These are phyloP conservation scores for Eristalis tenax DNA, from an alignment of 2,888 invertebrate species.

Conservation along the genomic window DNA sequence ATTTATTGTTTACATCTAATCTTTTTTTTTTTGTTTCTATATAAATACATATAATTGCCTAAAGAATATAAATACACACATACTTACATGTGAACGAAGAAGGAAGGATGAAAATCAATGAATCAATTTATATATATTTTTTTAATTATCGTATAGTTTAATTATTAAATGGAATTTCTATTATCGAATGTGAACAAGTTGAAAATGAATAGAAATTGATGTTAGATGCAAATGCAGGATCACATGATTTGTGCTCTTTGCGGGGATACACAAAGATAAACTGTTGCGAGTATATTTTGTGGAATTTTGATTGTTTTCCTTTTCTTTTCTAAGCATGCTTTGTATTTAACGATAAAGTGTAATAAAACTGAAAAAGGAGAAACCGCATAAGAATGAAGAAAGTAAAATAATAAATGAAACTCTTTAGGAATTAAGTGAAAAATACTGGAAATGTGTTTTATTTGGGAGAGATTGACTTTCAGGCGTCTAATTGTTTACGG, in stretches of 20 bases:
- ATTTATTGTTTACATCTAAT: conserved; percentile 50
- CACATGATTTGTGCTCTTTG: neutral
- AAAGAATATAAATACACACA: conserved; percentile 48
- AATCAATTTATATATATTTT: conserved; percentile 64
- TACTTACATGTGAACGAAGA: conserved; percentile 27
- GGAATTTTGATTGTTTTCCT: conserved; percentile 24
- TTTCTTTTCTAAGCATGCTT: conserved; percentile 60
- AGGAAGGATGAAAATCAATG: conserved; percentile 23
- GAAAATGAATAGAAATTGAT: neutral
- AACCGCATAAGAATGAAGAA: conserved; percentile 59
- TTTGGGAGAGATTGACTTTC: conserved; percentile 1
- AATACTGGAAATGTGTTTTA: conserved; percentile 47
- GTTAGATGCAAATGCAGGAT: neutral
- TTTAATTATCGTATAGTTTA: conserved; percentile 61
- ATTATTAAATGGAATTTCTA: conserved; percentile 37
- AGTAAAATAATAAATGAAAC: conserved; percentile 71
- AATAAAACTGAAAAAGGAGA: conserved; percentile 64
- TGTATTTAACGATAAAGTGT: conserved; percentile 65
- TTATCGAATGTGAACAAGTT: conserved; percentile 32
- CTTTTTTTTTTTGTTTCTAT: conserved; percentile 54
- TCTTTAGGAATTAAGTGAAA: conserved; percentile 68
- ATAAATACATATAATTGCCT: neutral
- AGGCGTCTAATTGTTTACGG: too few relatives aligned
- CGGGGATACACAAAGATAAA: conserved; percentile 14
- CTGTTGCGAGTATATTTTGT: conserved; percentile 31